Evolutionary conservation across 2,888 invertebrate species (phyloP), one percentile per base, ranked within the genome.

Genomic region (Pandemis cinnamomeana): DNA sequence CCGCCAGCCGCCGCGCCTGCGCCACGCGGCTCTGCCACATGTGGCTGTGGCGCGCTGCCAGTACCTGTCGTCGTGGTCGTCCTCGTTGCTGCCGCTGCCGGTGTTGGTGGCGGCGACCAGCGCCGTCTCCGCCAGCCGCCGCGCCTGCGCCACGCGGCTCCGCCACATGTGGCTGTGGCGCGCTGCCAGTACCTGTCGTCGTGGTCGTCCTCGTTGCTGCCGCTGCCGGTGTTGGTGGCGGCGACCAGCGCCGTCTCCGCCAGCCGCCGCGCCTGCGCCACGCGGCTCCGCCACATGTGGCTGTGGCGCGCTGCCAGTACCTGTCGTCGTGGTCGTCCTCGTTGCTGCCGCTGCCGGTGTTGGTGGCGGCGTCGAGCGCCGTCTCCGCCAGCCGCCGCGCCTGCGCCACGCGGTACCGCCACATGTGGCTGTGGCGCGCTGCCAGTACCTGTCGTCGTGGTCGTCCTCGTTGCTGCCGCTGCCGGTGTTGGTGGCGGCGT

Each of bases 181-280:
- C 44, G 44, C 7, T 44, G 44, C 5, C 8, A 8, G 13, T 76
- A 91, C 92, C 92, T 93, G 71, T 92, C 91, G 71, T 93, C 92
- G 76, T 92, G 96, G 83, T 96, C 96, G 80, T 97, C 97, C 86
- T 97, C 97, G 87, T 97, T 97, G 81, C 97, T 97, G 36, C 97
- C 97, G 62, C 97, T 97, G 11, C 98, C 98, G 8, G 98, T 98
- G 87, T 98, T 98, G 20, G 98, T 98, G 68, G 97, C 98, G 76
- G 97, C 96, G 79, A 96, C 96, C 77, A 97, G 89, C 60, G 96
- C 96, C 53, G 98, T 98, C 91, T 98, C 98, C 58, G 97, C 97
- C 84, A 98, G 95, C 82, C 96, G 95, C 79, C 96, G 95, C 41
- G 97, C 97, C 85, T 97, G 97, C 67, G 97, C 97, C 77, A 98